Evolutionary conservation across 2,797 vertebrate species (phyloP).

Genomic region (Sebastes steindachneri): DNA sequence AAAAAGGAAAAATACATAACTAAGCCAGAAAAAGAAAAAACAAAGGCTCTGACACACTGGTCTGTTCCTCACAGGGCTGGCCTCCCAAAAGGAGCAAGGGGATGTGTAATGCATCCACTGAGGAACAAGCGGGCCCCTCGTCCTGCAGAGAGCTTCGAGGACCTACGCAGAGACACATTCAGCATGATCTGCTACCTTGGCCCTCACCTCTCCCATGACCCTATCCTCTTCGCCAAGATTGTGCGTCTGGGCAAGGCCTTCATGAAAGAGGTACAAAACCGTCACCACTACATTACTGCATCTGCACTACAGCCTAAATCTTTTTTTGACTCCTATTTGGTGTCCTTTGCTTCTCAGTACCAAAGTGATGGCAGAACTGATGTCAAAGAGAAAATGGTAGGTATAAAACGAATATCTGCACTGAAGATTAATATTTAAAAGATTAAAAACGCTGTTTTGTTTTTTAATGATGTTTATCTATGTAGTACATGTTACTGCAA

Average conservation of each 20-base stretch:
- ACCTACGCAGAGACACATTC: conserved; percentile 92
- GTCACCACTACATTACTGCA: not conserved
- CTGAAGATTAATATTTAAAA: not conserved
- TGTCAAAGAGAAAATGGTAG: conserved; percentile 93
- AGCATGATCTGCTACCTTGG: conserved; percentile 97
- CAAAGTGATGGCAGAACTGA: conserved; percentile 89
- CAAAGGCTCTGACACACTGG: not conserved
- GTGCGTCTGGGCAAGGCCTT: conserved; percentile 96
- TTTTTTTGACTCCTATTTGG: conserved; percentile 2
- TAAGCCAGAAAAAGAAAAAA: not conserved
- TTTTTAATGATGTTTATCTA: not conserved
- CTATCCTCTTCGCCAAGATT: conserved; percentile 96
- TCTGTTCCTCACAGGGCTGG: conserved; percentile 85
- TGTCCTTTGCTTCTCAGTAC: conserved; percentile 81
- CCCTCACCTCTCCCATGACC: conserved; percentile 95
- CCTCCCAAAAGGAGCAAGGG: conserved; percentile 95
- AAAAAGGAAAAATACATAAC: not conserved
- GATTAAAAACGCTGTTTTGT: not conserved
- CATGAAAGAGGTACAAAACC: conserved; percentile 93
- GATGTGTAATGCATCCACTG: conserved; percentile 84
- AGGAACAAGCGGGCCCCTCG: conserved; percentile 89
- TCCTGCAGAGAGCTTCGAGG: conserved; percentile 92
- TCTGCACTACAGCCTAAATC: not conserved
- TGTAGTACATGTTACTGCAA: not conserved
- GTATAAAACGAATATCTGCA: conserved; percentile 32